These are phyloP conservation scores for Ochropacha duplaris DNA, from an alignment of 2,888 invertebrate genomes.

Conservation along the genomic window DNA sequence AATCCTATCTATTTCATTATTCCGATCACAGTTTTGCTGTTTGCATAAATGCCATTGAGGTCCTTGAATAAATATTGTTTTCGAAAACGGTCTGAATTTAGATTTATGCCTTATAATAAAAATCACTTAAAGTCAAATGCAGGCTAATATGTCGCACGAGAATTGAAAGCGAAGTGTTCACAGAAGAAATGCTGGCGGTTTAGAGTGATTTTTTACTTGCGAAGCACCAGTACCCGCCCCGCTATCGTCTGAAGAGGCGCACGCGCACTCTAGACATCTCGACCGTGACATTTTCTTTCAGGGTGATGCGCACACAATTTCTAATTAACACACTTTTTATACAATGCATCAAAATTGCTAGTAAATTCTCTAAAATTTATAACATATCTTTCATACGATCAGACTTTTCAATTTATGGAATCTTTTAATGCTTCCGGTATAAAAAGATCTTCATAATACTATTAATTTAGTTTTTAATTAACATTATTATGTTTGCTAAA, in stretches of 20 bases:
- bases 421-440: not conserved
- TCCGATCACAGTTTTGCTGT: constrained; percentile 62
- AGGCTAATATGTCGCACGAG: constrained; percentile 20
- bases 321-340: constrained; percentile 59
- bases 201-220: constrained; percentile 49
- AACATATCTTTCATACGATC: constrained; percentile 13
- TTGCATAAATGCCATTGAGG: constrained; percentile 58
- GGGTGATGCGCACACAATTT: constrained; percentile 59
- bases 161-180: constrained; percentile 22
- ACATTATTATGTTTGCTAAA: not conserved
- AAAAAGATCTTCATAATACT: not conserved
- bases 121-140: not conserved
- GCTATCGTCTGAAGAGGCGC: constrained; percentile 32
- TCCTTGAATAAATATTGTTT: constrained; percentile 47
- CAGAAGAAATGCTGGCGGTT: constrained; percentile 35
- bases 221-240: constrained; percentile 33
- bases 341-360: constrained; percentile 16
- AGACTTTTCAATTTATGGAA: constrained; percentile 7
- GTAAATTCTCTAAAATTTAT: constrained; percentile 9
- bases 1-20: constrained; percentile 62
- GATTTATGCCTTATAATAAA: not conserved
- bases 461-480: not conserved
- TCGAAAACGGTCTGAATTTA: constrained; percentile 16
- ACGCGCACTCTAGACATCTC: constrained; percentile 56
- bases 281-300: constrained; percentile 72